These are phyloP conservation scores for Decapterus maruadsi DNA, from an alignment of 2,797 vertebrate species.

Conservation along the genomic window DNA sequence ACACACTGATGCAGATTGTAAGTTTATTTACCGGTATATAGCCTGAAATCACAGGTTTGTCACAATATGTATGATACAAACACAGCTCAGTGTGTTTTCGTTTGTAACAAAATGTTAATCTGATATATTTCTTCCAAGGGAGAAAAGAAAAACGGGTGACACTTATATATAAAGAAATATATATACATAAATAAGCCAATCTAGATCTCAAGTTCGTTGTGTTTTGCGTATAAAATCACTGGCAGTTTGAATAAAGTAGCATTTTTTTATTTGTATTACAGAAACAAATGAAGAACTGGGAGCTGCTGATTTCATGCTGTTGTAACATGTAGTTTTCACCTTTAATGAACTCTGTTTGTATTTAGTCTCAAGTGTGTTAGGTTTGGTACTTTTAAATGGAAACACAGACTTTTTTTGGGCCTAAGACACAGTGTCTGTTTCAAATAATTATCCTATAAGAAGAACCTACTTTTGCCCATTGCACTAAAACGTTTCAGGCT, in stretches of 20 bases:
- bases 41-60: background rate
- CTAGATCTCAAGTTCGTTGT: background rate
- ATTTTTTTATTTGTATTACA: background rate
- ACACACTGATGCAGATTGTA: background rate
- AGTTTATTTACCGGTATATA: background rate
- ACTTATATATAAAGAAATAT: too few species aligned
- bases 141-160: too few species aligned
- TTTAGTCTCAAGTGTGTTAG: background rate
- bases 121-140: too few species aligned
- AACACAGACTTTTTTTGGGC: background rate
- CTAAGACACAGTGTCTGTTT: background rate
- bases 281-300: background rate
- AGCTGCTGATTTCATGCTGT: background rate
- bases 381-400: background rate
- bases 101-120: too few species aligned
- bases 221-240: background rate
- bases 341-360: slow-evolving; percentile 7
- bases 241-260: background rate
- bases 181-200: background rate
- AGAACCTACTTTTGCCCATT: background rate
- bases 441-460: slow-evolving; percentile 13
- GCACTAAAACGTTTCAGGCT: background rate
- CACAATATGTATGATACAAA: background rate
- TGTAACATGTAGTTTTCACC: background rate
- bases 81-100: background rate